Percentiles rank a stretch among this genome's conserved stretches.
Evolutionary conservation across 2,888 invertebrate species (phyloP).

Genomic region (Drosophila paramelanica): DNA sequence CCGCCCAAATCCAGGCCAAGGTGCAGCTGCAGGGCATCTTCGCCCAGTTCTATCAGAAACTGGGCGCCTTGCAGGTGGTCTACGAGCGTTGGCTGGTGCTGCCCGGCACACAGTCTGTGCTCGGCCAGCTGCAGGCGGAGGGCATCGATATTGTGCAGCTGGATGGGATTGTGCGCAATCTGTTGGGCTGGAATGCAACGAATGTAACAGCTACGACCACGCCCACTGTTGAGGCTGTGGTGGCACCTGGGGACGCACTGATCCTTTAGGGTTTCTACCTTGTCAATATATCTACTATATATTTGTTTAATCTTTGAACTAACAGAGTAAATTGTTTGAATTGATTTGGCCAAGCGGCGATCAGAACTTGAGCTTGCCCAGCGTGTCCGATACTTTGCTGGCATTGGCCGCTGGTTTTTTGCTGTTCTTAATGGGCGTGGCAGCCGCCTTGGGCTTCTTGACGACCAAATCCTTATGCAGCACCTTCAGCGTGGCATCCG

Average conservation of each 20-base stretch:
- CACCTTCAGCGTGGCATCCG: conserved; percentile 82
- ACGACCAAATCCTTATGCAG: conserved; percentile 84
- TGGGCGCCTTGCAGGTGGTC: conserved; percentile 64
- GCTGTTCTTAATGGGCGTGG: conserved; percentile 68
- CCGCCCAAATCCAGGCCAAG: conserved; percentile 71
- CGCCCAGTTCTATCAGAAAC: conserved; percentile 70
- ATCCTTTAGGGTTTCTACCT: conserved; percentile 14
- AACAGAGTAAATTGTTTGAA: conserved; percentile 45
- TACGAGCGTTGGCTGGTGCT: conserved; percentile 78
- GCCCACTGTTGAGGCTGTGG: conserved; percentile 38
- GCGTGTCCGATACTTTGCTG: conserved; percentile 78
- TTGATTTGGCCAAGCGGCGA: conserved; percentile 7
- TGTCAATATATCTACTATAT: conserved; percentile 53
- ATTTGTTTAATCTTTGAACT: conserved; percentile 58
- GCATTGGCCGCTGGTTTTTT: conserved; percentile 79
- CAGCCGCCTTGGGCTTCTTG: conserved; percentile 77
- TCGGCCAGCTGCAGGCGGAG: conserved; percentile 61
- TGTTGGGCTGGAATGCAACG: conserved; percentile 71
- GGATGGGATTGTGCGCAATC: conserved; percentile 76
- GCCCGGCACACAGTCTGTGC: conserved; percentile 63
- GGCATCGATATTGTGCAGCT: conserved; percentile 74
- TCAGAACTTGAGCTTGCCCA: conserved; percentile 83
- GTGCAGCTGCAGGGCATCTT: conserved; percentile 71
- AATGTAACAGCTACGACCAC: conserved; percentile 44
- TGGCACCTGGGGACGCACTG: conserved; percentile 35